Percentiles rank a stretch among this genome's conserved stretches.
Conservation (phyloP, 2,113 vertebrate genomes). For the Balaeniceps rex region DNA sequence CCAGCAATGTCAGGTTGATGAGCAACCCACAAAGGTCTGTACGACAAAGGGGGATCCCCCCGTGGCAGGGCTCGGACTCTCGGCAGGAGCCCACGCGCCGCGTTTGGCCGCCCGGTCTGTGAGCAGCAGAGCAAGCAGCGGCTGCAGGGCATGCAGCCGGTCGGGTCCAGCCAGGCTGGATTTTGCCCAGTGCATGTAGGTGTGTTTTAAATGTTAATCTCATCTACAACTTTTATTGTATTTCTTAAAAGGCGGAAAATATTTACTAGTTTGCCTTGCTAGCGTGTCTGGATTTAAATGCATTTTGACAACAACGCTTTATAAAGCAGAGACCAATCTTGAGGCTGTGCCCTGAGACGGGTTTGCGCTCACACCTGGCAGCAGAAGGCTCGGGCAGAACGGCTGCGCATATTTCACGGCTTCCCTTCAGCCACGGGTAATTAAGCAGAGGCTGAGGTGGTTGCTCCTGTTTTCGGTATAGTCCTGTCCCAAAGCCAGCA, state of each 20-base stretch:
- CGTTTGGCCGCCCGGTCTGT: not conserved
- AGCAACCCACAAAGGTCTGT: not conserved
- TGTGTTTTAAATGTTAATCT: not conserved
- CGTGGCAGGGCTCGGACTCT: not conserved
- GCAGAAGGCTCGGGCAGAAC: not conserved
- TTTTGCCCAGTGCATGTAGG: not conserved
- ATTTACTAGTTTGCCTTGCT: not conserved
- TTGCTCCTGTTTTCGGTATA: not conserved
- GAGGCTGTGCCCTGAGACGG: not conserved
- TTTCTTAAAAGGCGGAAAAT: not conserved
- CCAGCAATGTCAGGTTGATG: not conserved
- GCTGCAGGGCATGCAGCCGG: not conserved
- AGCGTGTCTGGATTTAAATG: not conserved
- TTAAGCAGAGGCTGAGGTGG: not conserved
- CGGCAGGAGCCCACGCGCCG: not conserved
- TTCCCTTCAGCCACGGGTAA: not conserved
- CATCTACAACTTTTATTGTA: not conserved
- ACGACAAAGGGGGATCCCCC: no score
- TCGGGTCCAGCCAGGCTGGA: not conserved
- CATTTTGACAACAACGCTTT: not conserved
- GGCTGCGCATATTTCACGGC: accelerated
- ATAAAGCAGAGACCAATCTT: not conserved
- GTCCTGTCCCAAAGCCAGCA: not conserved
- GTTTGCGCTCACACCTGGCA: not conserved
- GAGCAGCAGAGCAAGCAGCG: not conserved